Evolutionary conservation across 2,888 invertebrate species (phyloP), one percentile per base, ranked within the genome.

Genomic region (Aleiodes alternator): DNA sequence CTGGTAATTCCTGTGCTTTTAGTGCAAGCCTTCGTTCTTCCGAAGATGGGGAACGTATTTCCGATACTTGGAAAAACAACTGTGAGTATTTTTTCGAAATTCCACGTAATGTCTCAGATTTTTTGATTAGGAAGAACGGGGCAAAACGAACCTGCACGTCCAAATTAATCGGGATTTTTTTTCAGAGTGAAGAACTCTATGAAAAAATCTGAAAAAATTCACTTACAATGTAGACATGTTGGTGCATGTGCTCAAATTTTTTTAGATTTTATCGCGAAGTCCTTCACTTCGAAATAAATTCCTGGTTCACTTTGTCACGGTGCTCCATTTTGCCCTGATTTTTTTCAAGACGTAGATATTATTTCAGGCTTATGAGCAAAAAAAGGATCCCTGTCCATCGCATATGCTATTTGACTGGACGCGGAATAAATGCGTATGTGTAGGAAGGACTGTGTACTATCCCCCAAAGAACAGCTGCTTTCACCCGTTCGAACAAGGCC

Each of bases 401-500:
- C 79, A 81, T 53, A 81, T 81, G 81, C 34, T 68, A 1, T 14
- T 59, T 29, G 34, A 72, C 51, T 1, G 0, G 48, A 51, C n/a
- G 31, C 73, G 57, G n/a, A 48, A 14, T 31, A 72, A 69, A 53
- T 81, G 81, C 66, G 80, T 80, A 48, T 81, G 81, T 31, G 11
- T 71, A 9, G 7, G 11, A 9, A 80, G 80, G 51, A 75, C 77
- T 14, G n/a, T 93, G 48, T 94, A 92, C 84, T 91, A 94, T 83
- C 92, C 93, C 1, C 86, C 90, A 38, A 89, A 91, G 0, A 92
- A 93, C 78, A 87, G 87, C 11, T 94, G 94, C 83, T 93, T 92
- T 90, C 90, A 91, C 12, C 92, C 92, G 0, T 94, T 91, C 83
- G 90, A 90, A 53, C 90, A 90, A 83, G 94, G 94, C 0, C 94